These are phyloP conservation scores for Carcina quercana DNA, from an alignment of 2,888 invertebrate genomes.

Conservation along the genomic window DNA sequence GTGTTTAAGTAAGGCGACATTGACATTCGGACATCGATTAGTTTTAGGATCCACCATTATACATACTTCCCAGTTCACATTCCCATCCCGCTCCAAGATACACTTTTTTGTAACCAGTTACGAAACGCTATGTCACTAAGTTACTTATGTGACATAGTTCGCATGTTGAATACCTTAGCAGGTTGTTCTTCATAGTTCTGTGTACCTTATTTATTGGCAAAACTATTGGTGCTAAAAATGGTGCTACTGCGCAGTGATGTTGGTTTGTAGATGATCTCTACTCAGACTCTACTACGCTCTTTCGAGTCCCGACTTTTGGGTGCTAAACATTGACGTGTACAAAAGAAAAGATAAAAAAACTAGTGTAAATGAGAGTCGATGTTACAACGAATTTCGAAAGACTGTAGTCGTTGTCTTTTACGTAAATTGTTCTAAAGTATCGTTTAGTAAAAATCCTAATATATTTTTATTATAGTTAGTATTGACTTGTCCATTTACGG, in stretches of 20 bases:
- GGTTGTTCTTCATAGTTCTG: neutral
- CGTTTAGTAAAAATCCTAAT: constrained; percentile 42
- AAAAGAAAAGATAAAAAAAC: no score
- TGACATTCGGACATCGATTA: constrained; percentile 28
- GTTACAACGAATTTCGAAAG: no score
- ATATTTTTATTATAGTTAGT: constrained; percentile 59
- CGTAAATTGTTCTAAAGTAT: constrained; percentile 50
- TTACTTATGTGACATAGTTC: no score
- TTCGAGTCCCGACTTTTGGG: no score
- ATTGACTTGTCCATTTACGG: constrained; percentile 28
- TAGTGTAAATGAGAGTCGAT: no score
- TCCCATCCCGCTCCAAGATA: no score
- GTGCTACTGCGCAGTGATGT: constrained; percentile 56
- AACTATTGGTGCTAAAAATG: constrained; percentile 47
- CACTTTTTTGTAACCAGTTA: no score
- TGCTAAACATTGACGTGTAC: no score
- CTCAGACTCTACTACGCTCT: no score
- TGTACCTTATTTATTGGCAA: constrained; percentile 21
- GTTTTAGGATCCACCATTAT: constrained; percentile 10
- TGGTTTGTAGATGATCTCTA: constrained; percentile 64
- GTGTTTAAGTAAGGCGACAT: constrained; percentile 58
- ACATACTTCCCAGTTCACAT: constrained; percentile 22
- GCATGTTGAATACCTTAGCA: no score
- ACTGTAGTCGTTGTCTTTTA: no score
- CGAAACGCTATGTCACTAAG: no score